phyloP scores from a whole-genome alignment of 1,140 invertebrate genomes.

The Philopotamus ludificatus region DNA sequence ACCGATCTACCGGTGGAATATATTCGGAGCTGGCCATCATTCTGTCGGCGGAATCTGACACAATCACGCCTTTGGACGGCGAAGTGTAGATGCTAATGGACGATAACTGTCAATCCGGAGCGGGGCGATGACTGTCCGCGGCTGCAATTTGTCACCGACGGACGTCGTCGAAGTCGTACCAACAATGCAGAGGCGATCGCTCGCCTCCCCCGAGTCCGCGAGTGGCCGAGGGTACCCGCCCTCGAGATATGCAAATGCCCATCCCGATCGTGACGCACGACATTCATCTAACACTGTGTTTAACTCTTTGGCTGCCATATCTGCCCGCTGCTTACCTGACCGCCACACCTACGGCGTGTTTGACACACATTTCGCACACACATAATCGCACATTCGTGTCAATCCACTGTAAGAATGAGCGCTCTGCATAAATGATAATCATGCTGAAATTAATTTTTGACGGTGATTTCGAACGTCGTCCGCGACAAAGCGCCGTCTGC shows the following conservation, averaged over 20 bases:
- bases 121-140: slow-evolving; percentile 25
- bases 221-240: neutral
- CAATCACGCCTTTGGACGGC: slow-evolving; percentile 23
- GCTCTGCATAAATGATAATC: no score
- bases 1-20: slow-evolving; percentile 28
- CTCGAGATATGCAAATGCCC: slow-evolving; percentile 40
- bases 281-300: slow-evolving; percentile 41
- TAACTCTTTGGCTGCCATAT: slow-evolving; percentile 30
- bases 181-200: no score
- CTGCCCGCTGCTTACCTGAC: neutral
- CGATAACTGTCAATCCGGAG: slow-evolving; percentile 37
- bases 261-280: slow-evolving; percentile 43
- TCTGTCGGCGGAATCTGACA: slow-evolving; percentile 33
- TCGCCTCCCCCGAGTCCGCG: slow-evolving; percentile 8
- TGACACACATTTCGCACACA: slow-evolving; percentile 20
- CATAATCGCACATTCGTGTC: neutral
- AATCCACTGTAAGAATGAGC: neutral
- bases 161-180: slow-evolving; percentile 10
- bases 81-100: slow-evolving; percentile 35
- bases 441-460: no score
- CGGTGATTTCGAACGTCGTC: no score
- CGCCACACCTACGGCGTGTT: slow-evolving; percentile 19
- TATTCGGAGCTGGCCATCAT: slow-evolving; percentile 22
- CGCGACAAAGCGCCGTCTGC: neutral
- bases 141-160: neutral